Evolutionary conservation across 2,888 invertebrate genomes (phyloP).

Genomic region (Drosophila pegasa): DNA sequence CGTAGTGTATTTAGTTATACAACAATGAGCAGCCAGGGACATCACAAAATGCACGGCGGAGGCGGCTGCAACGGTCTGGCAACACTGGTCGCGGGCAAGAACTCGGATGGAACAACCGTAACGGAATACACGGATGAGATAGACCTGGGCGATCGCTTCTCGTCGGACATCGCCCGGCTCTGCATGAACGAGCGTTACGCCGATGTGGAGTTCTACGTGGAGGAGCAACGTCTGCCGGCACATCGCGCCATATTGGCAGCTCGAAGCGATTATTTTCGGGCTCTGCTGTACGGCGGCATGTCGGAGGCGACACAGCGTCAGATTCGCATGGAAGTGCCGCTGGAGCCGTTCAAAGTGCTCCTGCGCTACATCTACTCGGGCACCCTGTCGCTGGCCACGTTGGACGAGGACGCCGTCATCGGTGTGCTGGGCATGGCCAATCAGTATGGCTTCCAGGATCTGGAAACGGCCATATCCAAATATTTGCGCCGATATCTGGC

Average conservation of each 20-base stretch:
- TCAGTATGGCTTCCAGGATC: constrained; percentile 96
- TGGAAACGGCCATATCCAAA: constrained; percentile 96
- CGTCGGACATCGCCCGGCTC: constrained; percentile 93
- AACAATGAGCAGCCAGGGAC: constrained; percentile 84
- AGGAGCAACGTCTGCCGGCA: constrained; percentile 86
- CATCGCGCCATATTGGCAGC: constrained; percentile 94
- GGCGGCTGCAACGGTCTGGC: constrained; percentile 72
- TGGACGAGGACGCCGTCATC: constrained; percentile 89
- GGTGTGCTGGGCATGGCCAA: constrained; percentile 95
- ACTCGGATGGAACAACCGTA: constrained; percentile 12
- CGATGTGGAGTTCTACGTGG: constrained; percentile 95
- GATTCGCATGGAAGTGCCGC: constrained; percentile 93
- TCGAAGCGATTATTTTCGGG: constrained; percentile 98
- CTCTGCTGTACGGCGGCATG: constrained; percentile 91
- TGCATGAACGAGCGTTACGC: constrained; percentile 95
- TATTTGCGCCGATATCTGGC: constrained; percentile 95
- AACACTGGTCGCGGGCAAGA: constrained; percentile 82
- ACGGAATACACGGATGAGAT: constrained; percentile 86
- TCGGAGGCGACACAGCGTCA: constrained; percentile 91
- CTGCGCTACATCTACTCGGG: constrained; percentile 98
- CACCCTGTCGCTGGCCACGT: constrained; percentile 88
- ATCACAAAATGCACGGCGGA: constrained; percentile 85
- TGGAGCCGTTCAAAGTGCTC: constrained; percentile 94
- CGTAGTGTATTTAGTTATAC: constrained; percentile 33
- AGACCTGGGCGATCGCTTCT: constrained; percentile 89